Base-by-base conservation (phyloP, 1,140 invertebrate species). In the Maniola jurtina region DNA sequence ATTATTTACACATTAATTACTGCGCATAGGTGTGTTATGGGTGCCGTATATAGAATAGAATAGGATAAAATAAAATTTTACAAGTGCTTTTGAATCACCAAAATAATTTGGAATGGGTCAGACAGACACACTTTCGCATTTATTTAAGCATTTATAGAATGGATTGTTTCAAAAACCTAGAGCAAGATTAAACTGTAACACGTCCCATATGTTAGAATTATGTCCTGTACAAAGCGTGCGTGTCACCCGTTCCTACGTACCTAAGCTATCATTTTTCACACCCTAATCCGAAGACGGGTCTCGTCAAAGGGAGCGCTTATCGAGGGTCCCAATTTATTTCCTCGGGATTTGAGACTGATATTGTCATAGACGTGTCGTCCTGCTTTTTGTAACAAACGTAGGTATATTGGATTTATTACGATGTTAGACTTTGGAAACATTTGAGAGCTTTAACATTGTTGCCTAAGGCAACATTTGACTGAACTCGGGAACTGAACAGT, bases 271-370 rank as follows among this genome's bases (percentile, higher is more conserved):
- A 88, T 88, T 89, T 89, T 88, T 89, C 87, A 88, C 80, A 66
- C 69, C 81, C 80, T 89, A 89, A 89, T 89, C 87, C 86, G 77
- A 80, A 84, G 83, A 85, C 84, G 77, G 75, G 68, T 65, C 77
- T 87, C 86, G 87, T 90, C 86, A 88, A 88, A 88, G 84, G 83
- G 83, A 83, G 73, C 86, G 87, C 88, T 88, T 88, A 88, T 88
- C 86, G 79, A 74, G 69, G 68, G 67, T 72, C 81, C 77, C 81
- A 87, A 90, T 90, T 90, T 90, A 88, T 89, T 85, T 87, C 78
- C 71, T 71, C 64, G 73, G 84, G 79, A 83, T 84, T 82, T 77
- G 65, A 73, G 78, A 79, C 77, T 80, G 78, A 86, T 82, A 79
- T 80, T 80, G 80, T 83, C 83, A 79, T 78, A 80, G 77, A 70